Base-by-base conservation (phyloP, 2,113 vertebrate species). In the Cyanoramphus novaezelandiae region DNA sequence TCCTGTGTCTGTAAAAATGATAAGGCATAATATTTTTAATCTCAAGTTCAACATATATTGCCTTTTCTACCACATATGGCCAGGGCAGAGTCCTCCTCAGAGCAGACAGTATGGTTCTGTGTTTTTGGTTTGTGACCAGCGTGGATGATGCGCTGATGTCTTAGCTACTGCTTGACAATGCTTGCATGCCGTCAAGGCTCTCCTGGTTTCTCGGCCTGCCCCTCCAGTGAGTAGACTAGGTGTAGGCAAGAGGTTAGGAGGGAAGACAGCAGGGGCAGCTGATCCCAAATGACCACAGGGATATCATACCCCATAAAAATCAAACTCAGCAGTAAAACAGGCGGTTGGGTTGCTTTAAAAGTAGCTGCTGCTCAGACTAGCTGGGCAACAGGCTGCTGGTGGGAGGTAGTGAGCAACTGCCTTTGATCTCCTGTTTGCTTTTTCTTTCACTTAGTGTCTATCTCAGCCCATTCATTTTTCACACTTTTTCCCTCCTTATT, bases 101-200 rank as follows among this genome's bases (percentile, higher is more conserved):
- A 52, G 60, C 7, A 53, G 29, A 31, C 25, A 0, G 0, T 33
- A 9, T 3, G 11, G 23, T 68, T 20, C 41, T 78, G 59, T 2
- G 0, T 31, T 77, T 67, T 37, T 67, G 29, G 20, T 55, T 50
- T 87, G 35, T 33, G 28, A 68, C 3, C 46, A 50, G 29, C 6
- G 8, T 16, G 13, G 37, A 13, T 33, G 39, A 76, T 0, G 0
- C 10, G 24, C 4, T 11, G 0, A 25, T 35, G 12, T 33, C 74
- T 37, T 12, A 29, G 23, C n/a, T 63, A 11, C 6, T 52, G 43
- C 37, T 44, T 6, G 68, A 44, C 17, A 77, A 7, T 23, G 35
- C 27, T 8, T 31, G 20, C 13, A n/a, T 8, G 29, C 10, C 7
- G 64, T 24, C 13, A 47, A 80, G 37, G 28, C 11, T n/a, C 70